Evolutionary conservation across 2,888 invertebrate species (phyloP).

Genomic region (Pyralis farinalis): DNA sequence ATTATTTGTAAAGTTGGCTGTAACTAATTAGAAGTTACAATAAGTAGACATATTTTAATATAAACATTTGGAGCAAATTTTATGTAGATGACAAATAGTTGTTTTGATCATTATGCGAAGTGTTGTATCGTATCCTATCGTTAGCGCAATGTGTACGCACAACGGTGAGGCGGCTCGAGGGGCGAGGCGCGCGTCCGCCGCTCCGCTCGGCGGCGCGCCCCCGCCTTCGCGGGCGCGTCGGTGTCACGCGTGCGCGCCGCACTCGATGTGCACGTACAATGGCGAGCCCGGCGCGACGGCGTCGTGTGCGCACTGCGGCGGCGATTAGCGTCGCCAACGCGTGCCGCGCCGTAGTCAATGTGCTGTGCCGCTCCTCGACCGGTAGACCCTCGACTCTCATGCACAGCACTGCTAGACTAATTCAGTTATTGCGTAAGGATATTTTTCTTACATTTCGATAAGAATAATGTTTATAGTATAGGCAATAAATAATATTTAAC

Average conservation of each 20-base stretch:
- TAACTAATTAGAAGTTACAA: constrained; percentile 80
- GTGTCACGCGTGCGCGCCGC: constrained; percentile 12
- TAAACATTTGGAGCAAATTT: constrained; percentile 80
- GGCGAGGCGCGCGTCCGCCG: constrained; percentile 21
- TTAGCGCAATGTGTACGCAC: constrained; percentile 77
- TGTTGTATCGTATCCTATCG: constrained; percentile 68
- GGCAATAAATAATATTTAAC: constrained; percentile 78
- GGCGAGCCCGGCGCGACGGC: no score
- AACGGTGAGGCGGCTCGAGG: constrained; percentile 50
- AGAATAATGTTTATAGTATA: constrained; percentile 75
- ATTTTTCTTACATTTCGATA: constrained; percentile 78
- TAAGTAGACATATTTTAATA: constrained; percentile 81
- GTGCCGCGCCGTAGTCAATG: constrained; percentile 13
- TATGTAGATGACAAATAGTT: constrained; percentile 79
- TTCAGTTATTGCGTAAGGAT: constrained; percentile 77
- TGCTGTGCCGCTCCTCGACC: constrained; percentile 24
- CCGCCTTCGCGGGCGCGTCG: constrained; percentile 2
- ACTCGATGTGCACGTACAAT: constrained; percentile 11
- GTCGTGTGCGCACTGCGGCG: no score
- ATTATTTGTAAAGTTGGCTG: constrained; percentile 82
- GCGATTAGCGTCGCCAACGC: no score
- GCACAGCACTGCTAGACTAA: constrained; percentile 79
- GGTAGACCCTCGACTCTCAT: constrained; percentile 58
- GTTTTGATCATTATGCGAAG: constrained; percentile 78
- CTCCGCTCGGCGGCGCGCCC: constrained; percentile 1